phyloP scores from a whole-genome alignment of 2,797 vertebrate species.

The Cryptoprocta ferox region DNA sequence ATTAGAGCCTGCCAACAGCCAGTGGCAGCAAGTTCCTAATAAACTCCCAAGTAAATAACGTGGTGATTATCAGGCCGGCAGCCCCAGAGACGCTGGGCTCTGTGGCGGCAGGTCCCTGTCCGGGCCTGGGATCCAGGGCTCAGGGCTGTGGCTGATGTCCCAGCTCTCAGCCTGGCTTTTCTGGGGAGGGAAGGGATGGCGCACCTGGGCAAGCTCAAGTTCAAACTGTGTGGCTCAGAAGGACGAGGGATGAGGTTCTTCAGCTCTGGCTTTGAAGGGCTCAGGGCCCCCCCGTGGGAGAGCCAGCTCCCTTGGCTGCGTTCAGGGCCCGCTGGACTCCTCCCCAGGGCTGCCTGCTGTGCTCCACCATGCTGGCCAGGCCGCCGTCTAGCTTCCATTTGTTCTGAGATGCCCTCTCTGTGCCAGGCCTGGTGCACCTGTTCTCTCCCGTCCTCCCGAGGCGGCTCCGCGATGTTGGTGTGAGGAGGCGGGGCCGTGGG shows the following conservation, averaged over 20 bases:
- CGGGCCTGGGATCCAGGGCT: neutral
- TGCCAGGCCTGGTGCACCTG: fast-evolving
- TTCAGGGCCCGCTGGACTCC: neutral
- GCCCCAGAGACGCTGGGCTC: neutral
- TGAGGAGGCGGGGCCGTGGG: fast-evolving
- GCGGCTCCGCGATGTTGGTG: neutral
- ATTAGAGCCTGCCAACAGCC: slow-evolving; percentile 85
- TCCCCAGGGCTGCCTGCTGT: neutral
- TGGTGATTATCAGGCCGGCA: slow-evolving; percentile 84
- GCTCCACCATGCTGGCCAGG: neutral
- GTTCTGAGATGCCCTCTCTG: fast-evolving
- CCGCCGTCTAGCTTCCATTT: fast-evolving
- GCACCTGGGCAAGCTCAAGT: neutral
- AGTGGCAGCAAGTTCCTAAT: slow-evolving; percentile 91
- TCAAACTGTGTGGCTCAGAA: neutral
- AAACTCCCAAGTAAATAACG: slow-evolving; percentile 90
- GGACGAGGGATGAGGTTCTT: fast-evolving
- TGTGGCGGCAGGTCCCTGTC: neutral
- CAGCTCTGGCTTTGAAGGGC: neutral
- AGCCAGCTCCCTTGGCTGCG: fast-evolving
- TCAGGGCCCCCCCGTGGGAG: fast-evolving
- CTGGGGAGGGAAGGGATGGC: fast-evolving
- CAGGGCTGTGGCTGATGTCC: neutral
- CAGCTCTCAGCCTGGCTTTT: neutral
- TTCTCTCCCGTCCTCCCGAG: fast-evolving